These are phyloP conservation scores for Bembecia ichneumoniformis DNA, from an alignment of 2,888 invertebrate species.

Conservation along the genomic window DNA sequence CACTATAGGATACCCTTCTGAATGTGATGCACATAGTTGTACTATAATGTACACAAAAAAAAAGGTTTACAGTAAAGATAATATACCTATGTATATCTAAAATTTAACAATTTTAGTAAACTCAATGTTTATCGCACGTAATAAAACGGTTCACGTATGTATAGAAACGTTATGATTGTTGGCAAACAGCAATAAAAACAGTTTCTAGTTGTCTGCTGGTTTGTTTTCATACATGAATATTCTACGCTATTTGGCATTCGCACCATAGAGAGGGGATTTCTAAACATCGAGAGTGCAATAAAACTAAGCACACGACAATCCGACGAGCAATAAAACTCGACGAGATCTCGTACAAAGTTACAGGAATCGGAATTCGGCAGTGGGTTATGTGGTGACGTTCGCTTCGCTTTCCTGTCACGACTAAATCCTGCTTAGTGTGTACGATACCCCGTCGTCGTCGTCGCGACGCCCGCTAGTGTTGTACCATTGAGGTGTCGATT, in stretches of 20 bases:
- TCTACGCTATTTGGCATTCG: conserved; percentile 47
- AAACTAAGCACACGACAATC: conserved; percentile 66
- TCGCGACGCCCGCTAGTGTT: conserved; percentile 12
- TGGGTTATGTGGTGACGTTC: conserved; percentile 36
- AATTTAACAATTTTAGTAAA: too few relatives aligned
- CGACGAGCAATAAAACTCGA: conserved; percentile 53
- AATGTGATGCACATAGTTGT: too few relatives aligned
- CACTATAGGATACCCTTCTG: too few relatives aligned
- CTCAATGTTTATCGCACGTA: too few relatives aligned
- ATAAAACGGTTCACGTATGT: conserved; percentile 8
- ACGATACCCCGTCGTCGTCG: conserved; percentile 19
- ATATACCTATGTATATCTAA: too few relatives aligned
- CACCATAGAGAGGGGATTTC: conserved; percentile 31
- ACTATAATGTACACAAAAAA: too few relatives aligned
- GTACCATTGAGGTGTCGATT: too few relatives aligned
- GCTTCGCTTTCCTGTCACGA: conserved; percentile 64
- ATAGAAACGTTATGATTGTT: conserved; percentile 20
- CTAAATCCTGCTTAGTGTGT: conserved; percentile 39
- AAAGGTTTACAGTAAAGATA: too few relatives aligned
- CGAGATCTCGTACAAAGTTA: conserved; percentile 30
- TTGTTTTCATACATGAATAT: conserved; percentile 58
- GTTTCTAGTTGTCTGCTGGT: conserved; percentile 22
- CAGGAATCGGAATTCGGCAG: conserved; percentile 17
- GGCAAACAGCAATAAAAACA: conserved; percentile 40
- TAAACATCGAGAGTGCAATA: conserved; percentile 56